Base-by-base conservation (phyloP, 2,888 invertebrate genomes). In the Copidosoma aretas region DNA sequence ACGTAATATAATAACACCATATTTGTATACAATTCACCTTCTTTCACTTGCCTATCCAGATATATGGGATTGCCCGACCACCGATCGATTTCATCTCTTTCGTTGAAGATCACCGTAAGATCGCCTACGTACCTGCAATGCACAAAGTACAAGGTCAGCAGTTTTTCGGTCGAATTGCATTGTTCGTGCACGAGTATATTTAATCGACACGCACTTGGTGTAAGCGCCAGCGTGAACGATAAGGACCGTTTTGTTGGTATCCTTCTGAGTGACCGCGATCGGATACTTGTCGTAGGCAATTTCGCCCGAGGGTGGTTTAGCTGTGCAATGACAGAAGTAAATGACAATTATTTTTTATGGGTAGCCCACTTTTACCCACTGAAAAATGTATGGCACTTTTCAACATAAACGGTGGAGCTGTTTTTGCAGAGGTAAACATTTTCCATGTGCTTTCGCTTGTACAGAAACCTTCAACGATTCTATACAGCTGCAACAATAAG, bases 41-140 rank as follows among this genome's bases (percentile, higher is more conserved):
- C 86, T 15, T 87, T 83, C n/a, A 92, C 86, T 54, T 86, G 86
- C 0, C 83, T 78, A 49, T 89, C 88, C 77, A 93, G 81, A 74
- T 88, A 90, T 70, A 93, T 88, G 0, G 93, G 93, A 66, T 89
- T 87, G 0, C 95, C 95, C n/a, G 86, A 85, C 88, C 90, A 93
- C 12, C 83, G 77, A 10, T 85, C 82, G 0, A 93, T 84, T 70
- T 89, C 87, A 8, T 94, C 94, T 0, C 86, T 77, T 0, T 87
- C 84, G 80, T 94, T 88, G 78, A 94, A 91, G 75, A 83, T 88
- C 1, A 94, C 86, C 32, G 90, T 89, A 60, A 95, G 86, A 79
- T 91, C 88, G 15, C 95, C 95, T 52, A 95, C 84, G 80, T 94
- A 95, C 78, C 87, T 88, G 19, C 80, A 84, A 57, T n/a, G n/a